phyloP scores from a whole-genome alignment of 2,797 vertebrate genomes.

The Pachyuromys duprasi region DNA sequence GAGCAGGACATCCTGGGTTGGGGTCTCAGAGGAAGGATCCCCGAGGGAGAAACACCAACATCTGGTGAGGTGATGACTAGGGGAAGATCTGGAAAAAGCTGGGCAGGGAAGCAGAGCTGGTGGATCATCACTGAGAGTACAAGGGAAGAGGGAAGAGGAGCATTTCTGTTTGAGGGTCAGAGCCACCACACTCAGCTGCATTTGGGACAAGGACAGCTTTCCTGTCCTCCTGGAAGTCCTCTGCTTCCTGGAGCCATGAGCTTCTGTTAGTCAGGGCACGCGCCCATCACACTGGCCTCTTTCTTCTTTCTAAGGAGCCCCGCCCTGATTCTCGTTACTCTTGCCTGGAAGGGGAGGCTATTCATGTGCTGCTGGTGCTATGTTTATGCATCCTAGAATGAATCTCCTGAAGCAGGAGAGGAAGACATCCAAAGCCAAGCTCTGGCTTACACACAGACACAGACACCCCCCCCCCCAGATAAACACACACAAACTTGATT shows the following conservation, averaged over 20 bases:
- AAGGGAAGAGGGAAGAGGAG: neutral
- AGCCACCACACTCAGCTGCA: too few species aligned
- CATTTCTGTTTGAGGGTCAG: neutral
- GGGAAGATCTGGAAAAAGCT: neutral
- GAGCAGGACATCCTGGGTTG: neutral
- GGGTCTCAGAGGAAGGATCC: neutral
- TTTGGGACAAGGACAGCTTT: neutral
- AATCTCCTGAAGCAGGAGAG: neutral
- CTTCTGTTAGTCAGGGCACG: neutral
- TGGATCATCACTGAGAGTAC: neutral
- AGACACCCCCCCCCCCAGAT: neutral
- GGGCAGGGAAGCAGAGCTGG: neutral
- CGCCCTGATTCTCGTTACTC: neutral
- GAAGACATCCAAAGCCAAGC: neutral
- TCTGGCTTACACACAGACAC: neutral
- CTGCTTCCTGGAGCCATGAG: neutral
- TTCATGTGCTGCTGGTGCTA: neutral
- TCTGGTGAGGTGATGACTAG: neutral
- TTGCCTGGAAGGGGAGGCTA: neutral
- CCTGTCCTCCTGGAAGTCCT: neutral
- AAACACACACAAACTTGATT: neutral
- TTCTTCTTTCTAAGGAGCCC: neutral
- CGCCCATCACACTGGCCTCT: neutral
- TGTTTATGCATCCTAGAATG: neutral
- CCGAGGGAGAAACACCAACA: neutral